Base-by-base conservation (phyloP, 2,888 invertebrate species). In the Patella caerulea region DNA sequence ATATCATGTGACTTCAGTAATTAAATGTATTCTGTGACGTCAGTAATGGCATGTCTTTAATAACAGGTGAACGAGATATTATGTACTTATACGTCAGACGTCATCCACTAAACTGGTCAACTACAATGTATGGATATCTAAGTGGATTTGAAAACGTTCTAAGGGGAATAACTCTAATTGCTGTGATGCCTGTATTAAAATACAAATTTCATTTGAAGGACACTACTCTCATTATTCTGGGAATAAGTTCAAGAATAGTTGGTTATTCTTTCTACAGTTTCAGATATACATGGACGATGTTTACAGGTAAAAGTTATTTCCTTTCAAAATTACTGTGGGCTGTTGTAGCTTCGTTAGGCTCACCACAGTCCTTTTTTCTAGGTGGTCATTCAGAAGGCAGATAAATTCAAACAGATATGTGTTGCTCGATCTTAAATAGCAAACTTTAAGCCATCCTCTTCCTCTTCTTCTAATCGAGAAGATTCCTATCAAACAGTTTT, bases 11-110 rank as follows among this genome's bases (percentile, higher is more conserved):
- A 34, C 4, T 34, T 34, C 4, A 34, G 5, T 34, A 34, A 34
- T 34, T 34, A 34, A 34, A 34, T 34, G 4, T 34, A 34, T 4
- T 34, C 34, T 34, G 34, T 34, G 7, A 34, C 4, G 34, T 34
- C 34, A 34, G 34, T 4, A 34, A 34, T 34, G 34, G 7, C 4
- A 34, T 34, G 3, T 34, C 34, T 34, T 34, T 34, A 34, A 34
- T 34, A 5, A 59, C 92, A 94, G 96, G 96, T 89, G 96, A 97
- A 88, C 94, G 94, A 82, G 94, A 94, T 29, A 95, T 95, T 88
- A 93, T 95, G 87, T 96, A 94, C 85, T 90, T 96, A 73, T 97
- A 96, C 88, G 95, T 96, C 0, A 94, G 94, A 75, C 92, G 94
- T 56, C 87, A 89, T 24, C 94, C 94, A 59, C 95, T 96, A 86